Conservation (phyloP, 2,113 vertebrate genomes). For the Percopsis transmontana region DNA sequence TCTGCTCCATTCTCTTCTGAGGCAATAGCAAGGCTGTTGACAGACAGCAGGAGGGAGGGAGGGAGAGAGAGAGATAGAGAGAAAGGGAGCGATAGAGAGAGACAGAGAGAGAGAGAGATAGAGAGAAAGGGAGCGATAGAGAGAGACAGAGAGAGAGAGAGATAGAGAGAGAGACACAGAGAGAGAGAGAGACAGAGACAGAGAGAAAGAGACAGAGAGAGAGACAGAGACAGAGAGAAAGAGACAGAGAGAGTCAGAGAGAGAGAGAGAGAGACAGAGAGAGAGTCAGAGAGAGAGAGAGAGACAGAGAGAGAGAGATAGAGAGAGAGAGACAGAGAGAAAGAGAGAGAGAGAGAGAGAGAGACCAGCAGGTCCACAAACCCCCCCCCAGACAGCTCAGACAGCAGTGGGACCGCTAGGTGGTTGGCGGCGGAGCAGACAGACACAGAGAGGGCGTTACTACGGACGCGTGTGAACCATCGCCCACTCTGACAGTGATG, state of each 20-base stretch:
- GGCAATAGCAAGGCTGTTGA: not conserved
- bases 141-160: not conserved
- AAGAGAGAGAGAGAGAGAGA: not conserved
- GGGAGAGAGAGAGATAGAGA: not conserved
- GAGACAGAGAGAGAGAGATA: not conserved
- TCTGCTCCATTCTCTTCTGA: not conserved
- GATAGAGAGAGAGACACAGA: not conserved
- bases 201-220: not conserved
- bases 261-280: not conserved
- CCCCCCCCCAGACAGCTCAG: too few relatives aligned
- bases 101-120: constrained; percentile 9
- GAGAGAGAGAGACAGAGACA: not conserved
- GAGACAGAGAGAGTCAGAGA: not conserved
- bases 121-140: not conserved
- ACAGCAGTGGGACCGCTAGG: too few relatives aligned
- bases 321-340: too few relatives aligned
- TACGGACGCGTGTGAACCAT: too few relatives aligned
- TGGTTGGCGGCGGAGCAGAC: too few relatives aligned
- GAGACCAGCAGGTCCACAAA: not conserved
- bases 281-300: not conserved
- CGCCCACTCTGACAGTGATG: too few relatives aligned
- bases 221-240: constrained; percentile 7
- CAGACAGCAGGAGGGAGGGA: not conserved
- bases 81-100: not conserved
- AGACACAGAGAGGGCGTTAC: too few relatives aligned